A percentile compares a stretch with the other conserved stretches of the same genome.
Conservation (phyloP, 2,113 vertebrate genomes). For the Myrmophylax atrothorax region DNA sequence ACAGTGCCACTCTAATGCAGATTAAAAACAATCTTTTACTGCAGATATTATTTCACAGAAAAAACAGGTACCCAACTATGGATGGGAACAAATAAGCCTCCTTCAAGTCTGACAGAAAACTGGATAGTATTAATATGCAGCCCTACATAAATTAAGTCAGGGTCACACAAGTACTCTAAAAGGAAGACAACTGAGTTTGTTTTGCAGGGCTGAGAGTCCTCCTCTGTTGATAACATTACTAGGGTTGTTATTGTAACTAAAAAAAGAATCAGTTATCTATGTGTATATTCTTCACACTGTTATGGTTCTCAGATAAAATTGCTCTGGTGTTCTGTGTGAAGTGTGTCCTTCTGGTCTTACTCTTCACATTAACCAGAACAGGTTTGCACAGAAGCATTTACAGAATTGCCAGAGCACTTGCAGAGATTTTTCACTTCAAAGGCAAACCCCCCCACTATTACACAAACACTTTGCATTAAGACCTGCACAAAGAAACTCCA, state of each 20-base stretch:
- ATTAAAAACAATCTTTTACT: not conserved
- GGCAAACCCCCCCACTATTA: not conserved
- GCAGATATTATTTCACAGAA: not conserved
- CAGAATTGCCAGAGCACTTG: not conserved
- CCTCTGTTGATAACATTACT: not conserved
- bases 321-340: not conserved
- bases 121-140: not conserved
- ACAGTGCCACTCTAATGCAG: not conserved
- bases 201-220: not conserved
- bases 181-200: not conserved
- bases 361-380: not conserved
- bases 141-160: not conserved
- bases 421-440: not conserved
- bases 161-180: not conserved
- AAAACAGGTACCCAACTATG: not conserved
- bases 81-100: not conserved
- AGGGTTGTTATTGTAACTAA: not conserved
- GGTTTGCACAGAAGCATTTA: not conserved
- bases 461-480: not conserved
- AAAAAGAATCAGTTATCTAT: not conserved
- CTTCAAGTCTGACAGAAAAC: not conserved
- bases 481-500: not conserved
- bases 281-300: not conserved
- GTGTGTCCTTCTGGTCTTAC: not conserved
- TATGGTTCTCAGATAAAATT: not conserved